Conservation (phyloP, 2,113 vertebrate genomes). For the rabbit (Oryctolagus cuniculus) region DNA sequence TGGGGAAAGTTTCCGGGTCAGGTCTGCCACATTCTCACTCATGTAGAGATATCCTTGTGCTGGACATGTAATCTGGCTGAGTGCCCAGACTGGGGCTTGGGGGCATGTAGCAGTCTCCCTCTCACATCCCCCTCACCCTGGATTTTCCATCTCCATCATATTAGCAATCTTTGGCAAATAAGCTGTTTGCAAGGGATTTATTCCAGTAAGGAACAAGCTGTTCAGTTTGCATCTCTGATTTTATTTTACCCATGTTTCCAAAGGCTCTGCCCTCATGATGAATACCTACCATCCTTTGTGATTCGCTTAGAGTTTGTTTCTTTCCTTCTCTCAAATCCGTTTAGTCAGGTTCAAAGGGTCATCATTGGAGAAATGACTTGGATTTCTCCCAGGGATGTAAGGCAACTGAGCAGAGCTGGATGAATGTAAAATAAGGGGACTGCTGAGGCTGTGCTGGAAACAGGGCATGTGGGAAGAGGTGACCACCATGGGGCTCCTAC, state of each 20-base stretch:
- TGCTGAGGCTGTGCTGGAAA: not conserved
- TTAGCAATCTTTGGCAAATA: not conserved
- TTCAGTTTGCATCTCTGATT: not conserved
- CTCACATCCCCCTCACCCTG: not conserved
- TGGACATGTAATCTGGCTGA: not conserved
- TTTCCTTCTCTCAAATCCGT: not conserved
- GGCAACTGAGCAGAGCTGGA: not conserved
- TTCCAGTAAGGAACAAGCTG: not conserved
- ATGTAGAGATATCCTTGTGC: not conserved
- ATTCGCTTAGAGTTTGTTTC: not conserved
- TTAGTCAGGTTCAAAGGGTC: not conserved
- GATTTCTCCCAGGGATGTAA: not conserved
- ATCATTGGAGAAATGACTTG: not conserved
- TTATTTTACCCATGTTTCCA: not conserved
- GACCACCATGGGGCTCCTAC: not conserved
- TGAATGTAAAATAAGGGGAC: not conserved
- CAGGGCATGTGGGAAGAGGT: not conserved
- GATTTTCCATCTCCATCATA: not conserved
- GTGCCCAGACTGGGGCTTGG: not conserved
- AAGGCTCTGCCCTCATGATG: not conserved
- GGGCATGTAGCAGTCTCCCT: not conserved
- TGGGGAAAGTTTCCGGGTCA: not conserved
- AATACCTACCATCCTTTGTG: too few species aligned
- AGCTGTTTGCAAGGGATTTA: not conserved
- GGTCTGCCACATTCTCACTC: not conserved